Base-by-base conservation (phyloP, 2,797 vertebrate genomes). In the Sebastes diploproa region DNA sequence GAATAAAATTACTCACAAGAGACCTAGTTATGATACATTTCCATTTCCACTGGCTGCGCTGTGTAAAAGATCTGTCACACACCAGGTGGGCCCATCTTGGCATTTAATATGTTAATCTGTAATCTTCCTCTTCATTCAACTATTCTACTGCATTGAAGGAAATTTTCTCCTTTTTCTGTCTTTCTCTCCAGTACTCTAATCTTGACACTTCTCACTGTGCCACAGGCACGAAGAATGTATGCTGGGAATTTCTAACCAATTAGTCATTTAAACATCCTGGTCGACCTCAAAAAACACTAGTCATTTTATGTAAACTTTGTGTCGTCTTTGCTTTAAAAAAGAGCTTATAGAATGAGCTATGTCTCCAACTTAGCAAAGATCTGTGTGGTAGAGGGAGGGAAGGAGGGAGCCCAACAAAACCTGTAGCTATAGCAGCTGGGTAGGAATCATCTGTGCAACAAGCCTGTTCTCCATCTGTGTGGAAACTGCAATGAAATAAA, bases 61-160 rank as follows among this genome's bases (percentile, higher is more conserved):
- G 80, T 84, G 78, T 86, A 78, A 88, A 68, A 87, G 84, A 90
- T 89, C 78, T 92, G 90, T 91, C 88, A 88, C 91, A 92, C 93
- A 91, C 86, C 90, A 93, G 91, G 93, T 90, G 91, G 91, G 91
- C 85, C 79, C 88, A 88, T 90, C 86, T 90, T 90, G 89, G 88
- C 91, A 93, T 94, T 93, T 93, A 91, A 90, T 93, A 93, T 94
- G 91, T 94, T 92, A 93, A 93, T 93, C 90, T 91, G 85, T 87
- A 87, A 91, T 92, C 84, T 92, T 89, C 74, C 83, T 86, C 77
- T 89, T 91, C 82, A 91, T 93, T 91, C 85, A 87, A 66, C 84
- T 90, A 71, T 88, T 89, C 68, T 68, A 90, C 86, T 82, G 85
- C 75, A 81, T 14, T 81, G 72, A 84, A 72, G 70, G 62, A 81